Percentiles rank a stretch among this genome's conserved stretches.
phyloP scores from a whole-genome alignment of 2,888 invertebrate species.

The Drosophila macrospina region DNA sequence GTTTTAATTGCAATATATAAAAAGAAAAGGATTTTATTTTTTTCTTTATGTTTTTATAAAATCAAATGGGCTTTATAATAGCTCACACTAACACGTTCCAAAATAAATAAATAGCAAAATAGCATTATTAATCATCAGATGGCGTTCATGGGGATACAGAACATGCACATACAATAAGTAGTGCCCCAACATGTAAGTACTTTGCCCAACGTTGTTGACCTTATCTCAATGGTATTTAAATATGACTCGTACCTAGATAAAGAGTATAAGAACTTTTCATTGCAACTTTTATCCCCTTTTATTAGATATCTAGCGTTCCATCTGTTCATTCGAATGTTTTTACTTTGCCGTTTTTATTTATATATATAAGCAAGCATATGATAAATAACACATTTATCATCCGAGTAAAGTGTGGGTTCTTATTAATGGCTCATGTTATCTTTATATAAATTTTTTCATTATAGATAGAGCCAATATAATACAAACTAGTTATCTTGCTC shows the following conservation, averaged over 20 bases:
- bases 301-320: not conserved
- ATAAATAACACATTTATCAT: slow-evolving; percentile 44
- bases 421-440: slow-evolving; percentile 56
- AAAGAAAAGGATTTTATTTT: slow-evolving; percentile 9
- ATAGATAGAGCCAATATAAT: slow-evolving; percentile 34
- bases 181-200: no score
- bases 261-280: slow-evolving; percentile 5
- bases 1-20: slow-evolving; percentile 18
- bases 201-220: no score
- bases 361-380: slow-evolving; percentile 8
- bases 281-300: slow-evolving; percentile 1
- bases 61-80: slow-evolving; percentile 42
- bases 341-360: not conserved
- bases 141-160: no score
- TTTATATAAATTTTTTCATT: slow-evolving; percentile 38
- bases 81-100: slow-evolving; percentile 26
- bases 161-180: no score
- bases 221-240: no score
- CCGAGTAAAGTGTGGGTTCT: slow-evolving; percentile 7
- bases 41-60: slow-evolving; percentile 29
- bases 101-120: no score
- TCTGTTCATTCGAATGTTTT: not conserved
- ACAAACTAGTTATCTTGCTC: slow-evolving; percentile 19
- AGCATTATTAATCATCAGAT: no score
- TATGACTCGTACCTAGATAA: not conserved